Conservation (phyloP, 2,888 invertebrate species). For the Microctonus hyperodae region DNA sequence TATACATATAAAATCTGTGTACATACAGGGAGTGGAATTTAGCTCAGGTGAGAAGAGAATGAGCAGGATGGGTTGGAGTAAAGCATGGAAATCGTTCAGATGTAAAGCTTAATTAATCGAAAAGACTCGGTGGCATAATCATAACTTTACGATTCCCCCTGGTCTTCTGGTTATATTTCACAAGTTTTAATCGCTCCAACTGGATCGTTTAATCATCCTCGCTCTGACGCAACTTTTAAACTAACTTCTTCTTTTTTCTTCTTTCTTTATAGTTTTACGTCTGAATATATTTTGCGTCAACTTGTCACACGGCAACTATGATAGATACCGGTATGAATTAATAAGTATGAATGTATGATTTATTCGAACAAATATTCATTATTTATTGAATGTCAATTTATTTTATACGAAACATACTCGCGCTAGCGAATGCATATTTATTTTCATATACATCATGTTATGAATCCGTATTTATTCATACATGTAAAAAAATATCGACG, state of each 20-base stretch:
- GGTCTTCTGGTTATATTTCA: constrained; percentile 19
- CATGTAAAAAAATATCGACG: too few species aligned
- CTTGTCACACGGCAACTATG: not conserved
- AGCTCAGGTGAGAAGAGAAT: constrained; percentile 4
- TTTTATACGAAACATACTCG: too few species aligned
- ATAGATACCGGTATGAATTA: not conserved
- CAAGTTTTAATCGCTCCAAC: constrained; percentile 26
- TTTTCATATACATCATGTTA: too few species aligned
- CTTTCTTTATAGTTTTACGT: constrained; percentile 2
- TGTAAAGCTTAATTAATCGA: constrained; percentile 22
- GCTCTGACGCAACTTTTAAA: constrained; percentile 11
- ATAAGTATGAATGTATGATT: not conserved
- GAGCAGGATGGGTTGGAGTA: not conserved
- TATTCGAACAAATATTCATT: not conserved
- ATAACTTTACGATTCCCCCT: constrained; percentile 18
- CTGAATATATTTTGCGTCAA: not conserved
- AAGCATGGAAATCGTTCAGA: constrained; percentile 8
- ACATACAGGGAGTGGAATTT: not conserved
- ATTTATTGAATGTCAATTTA: not conserved
- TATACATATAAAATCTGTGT: not conserved
- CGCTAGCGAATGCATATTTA: too few species aligned
- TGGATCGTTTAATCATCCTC: constrained; percentile 22
- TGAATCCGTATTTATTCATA: too few species aligned
- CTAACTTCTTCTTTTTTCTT: constrained; percentile 10
- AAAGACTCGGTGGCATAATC: constrained; percentile 17